phyloP scores from a whole-genome alignment of 2,797 vertebrate genomes.

The Sternarchorhynchus goeldii region DNA sequence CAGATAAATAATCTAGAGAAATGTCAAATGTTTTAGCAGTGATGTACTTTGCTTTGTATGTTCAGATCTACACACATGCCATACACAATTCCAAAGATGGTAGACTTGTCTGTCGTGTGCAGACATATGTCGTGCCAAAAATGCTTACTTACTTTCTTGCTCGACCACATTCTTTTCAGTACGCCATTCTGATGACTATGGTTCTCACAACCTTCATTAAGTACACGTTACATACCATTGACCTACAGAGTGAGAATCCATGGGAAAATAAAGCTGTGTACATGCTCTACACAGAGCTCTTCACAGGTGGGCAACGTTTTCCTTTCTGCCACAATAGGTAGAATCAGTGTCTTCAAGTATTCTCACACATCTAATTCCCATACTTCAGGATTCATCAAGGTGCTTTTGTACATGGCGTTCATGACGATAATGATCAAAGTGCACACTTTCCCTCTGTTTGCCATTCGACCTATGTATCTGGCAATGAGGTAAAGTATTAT shows the following conservation, averaged over 20 bases:
- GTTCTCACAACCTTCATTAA: conserved; percentile 95
- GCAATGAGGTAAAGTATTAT: conserved; percentile 89
- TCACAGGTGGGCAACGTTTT: conserved; percentile 79
- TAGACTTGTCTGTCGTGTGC: neutral
- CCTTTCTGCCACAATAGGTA: neutral
- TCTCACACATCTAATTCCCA: conserved; percentile 1
- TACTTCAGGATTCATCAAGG: conserved; percentile 90
- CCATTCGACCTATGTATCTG: conserved; percentile 97
- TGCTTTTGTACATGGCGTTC: conserved; percentile 96
- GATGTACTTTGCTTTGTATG: too few relatives aligned
- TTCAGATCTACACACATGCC: too few relatives aligned
- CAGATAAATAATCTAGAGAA: neutral
- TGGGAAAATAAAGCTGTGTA: conserved; percentile 98
- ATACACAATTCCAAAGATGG: too few relatives aligned
- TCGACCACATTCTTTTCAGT: conserved; percentile 70
- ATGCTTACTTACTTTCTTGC: neutral
- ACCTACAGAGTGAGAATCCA: conserved; percentile 94
- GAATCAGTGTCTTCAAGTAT: neutral
- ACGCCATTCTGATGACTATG: conserved; percentile 95
- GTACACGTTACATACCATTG: conserved; percentile 88
- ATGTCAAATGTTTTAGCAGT: neutral
- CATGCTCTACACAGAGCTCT: conserved; percentile 96
- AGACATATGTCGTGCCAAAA: neutral
- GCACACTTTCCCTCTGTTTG: conserved; percentile 97
- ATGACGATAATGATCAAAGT: conserved; percentile 99